These are phyloP conservation scores for Amiota minor DNA, from an alignment of 2,888 invertebrate genomes.

Conservation along the genomic window DNA sequence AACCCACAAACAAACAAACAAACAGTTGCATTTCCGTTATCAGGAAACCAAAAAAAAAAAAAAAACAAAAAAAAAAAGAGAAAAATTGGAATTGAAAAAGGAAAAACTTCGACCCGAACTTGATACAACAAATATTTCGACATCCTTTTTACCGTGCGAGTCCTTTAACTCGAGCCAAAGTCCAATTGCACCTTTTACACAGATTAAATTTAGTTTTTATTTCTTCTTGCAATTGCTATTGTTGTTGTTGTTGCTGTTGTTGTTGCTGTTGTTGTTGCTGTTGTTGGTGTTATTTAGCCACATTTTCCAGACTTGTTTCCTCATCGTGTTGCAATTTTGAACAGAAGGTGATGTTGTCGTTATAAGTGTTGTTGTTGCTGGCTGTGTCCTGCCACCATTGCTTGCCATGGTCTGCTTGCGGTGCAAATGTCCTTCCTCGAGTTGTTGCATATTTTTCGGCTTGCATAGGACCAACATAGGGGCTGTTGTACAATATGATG, in stretches of 20 bases:
- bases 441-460: constrained; percentile 17
- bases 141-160: not conserved
- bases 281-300: too few relatives aligned
- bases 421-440: constrained; percentile 31
- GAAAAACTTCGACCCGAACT: not conserved
- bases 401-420: constrained; percentile 18
- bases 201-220: constrained; percentile 58
- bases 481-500: too few relatives aligned
- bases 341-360: constrained; percentile 4
- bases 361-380: not conserved
- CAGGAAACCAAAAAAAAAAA: not conserved
- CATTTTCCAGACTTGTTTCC: not conserved
- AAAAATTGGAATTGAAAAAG: not conserved
- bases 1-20: constrained; percentile 16
- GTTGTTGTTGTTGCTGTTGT: constrained; percentile 20
- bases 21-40: constrained; percentile 31
- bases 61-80: not conserved
- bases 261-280: constrained; percentile 28
- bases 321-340: constrained; percentile 14
- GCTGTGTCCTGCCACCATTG: not conserved
- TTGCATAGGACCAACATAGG: not conserved
- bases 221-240: not conserved
- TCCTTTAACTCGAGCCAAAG: constrained; percentile 5
- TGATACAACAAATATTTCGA: too few relatives aligned
- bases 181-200: constrained; percentile 34